phyloP scores from a whole-genome alignment of 2,888 invertebrate species.

The Pristionchus mayeri region DNA sequence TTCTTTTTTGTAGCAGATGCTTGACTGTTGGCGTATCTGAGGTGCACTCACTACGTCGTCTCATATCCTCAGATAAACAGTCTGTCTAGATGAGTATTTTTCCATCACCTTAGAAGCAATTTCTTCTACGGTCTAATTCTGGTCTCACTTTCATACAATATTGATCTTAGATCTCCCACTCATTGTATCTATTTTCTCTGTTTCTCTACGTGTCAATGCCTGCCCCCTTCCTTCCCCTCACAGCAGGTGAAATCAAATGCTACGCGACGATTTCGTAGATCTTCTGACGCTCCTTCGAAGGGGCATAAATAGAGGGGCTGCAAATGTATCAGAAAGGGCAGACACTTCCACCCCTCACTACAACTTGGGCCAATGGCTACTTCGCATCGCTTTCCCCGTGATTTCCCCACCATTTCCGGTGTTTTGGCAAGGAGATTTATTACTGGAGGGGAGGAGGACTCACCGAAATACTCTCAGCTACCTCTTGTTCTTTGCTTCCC shows the following conservation, averaged over 20 bases:
- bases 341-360: not conserved
- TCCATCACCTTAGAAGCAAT: no score
- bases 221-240: not conserved
- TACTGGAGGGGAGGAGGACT: no score
- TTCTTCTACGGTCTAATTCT: no score
- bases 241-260: not conserved
- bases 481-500: not conserved
- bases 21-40: no score
- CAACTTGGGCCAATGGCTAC: not conserved
- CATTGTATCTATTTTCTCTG: no score
- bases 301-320: not conserved
- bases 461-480: no score
- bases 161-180: no score
- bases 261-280: not conserved
- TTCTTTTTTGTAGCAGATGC: no score
- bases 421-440: conserved; percentile 11
- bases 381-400: not conserved
- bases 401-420: conserved; percentile 39
- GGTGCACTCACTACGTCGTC: no score
- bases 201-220: not conserved
- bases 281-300: not conserved
- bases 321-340: not conserved
- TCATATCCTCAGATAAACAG: no score
- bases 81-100: no score
- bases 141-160: no score